Percentiles rank a stretch among this genome's conserved stretches.
phyloP scores from a whole-genome alignment of 2,797 vertebrate genomes.

The Diplodus puntazzo region DNA sequence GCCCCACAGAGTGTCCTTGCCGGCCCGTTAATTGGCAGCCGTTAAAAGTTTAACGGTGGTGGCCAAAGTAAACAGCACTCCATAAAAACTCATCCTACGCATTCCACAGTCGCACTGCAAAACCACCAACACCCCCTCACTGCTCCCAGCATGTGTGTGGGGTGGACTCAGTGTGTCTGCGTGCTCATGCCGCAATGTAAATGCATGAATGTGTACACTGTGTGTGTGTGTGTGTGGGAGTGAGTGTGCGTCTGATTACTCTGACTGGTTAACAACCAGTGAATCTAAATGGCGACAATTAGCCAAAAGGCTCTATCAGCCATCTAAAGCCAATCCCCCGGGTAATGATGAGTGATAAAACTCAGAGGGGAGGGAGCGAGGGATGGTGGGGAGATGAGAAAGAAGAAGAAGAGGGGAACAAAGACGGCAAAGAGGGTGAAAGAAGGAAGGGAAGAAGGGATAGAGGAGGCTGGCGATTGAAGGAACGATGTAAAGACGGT shows the following conservation, averaged over 20 bases:
- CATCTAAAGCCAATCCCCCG: slow-evolving; percentile 85
- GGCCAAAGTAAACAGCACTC: slow-evolving; percentile 91
- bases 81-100: slow-evolving; percentile 88
- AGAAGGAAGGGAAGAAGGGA: slow-evolving; percentile 19
- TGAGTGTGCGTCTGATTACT: slow-evolving; percentile 69
- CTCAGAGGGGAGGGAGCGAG: slow-evolving; percentile 36
- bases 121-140: slow-evolving; percentile 78
- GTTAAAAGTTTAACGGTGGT: slow-evolving; percentile 90
- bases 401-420: slow-evolving; percentile 49
- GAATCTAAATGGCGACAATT: slow-evolving; percentile 88
- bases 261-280: slow-evolving; percentile 84
- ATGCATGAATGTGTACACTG: slow-evolving; percentile 53
- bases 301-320: slow-evolving; percentile 85
- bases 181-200: slow-evolving; percentile 61
- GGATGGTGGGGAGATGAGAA: slow-evolving; percentile 38
- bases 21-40: slow-evolving; percentile 87
- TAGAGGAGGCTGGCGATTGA: slow-evolving; percentile 52
- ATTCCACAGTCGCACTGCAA: slow-evolving; percentile 83
- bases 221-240: slow-evolving; percentile 17
- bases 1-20: slow-evolving; percentile 84
- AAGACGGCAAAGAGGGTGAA: slow-evolving; percentile 48
- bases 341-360: slow-evolving; percentile 87
- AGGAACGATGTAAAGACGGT: slow-evolving; percentile 46
- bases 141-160: slow-evolving; percentile 67
- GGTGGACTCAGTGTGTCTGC: slow-evolving; percentile 36